Percentiles rank a stretch among this genome's conserved stretches.
Evolutionary conservation across 2,888 invertebrate genomes (phyloP).

Genomic region (Dynastes hyllus): DNA sequence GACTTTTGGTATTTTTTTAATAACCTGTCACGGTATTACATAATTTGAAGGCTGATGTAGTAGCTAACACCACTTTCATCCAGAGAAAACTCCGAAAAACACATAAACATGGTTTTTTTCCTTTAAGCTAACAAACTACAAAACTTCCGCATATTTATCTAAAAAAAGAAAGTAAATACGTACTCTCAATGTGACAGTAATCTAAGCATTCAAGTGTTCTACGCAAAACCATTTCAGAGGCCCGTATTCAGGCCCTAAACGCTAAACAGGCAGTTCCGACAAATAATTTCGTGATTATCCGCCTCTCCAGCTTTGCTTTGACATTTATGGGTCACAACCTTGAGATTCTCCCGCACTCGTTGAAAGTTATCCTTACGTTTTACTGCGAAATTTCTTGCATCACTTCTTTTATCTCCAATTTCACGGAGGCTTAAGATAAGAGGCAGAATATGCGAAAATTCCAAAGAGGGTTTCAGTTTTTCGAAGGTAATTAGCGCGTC

Average conservation of each 20-base stretch:
- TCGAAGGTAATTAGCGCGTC: conserved; percentile 9
- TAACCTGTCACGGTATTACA: too few species aligned
- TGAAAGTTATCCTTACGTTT: conserved; percentile 26
- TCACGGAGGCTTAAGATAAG: conserved; percentile 26
- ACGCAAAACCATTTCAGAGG: not conserved
- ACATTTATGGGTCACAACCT: conserved; percentile 33
- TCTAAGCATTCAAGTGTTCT: not conserved
- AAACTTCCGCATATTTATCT: too few species aligned
- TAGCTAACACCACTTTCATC: too few species aligned
- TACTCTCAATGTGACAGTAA: not conserved
- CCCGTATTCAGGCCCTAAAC: conserved; percentile 1
- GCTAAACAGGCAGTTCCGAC: conserved; percentile 16
- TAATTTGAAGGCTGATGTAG: too few species aligned
- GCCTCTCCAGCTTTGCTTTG: conserved; percentile 4
- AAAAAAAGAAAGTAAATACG: too few species aligned
- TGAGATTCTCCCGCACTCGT: conserved; percentile 23
- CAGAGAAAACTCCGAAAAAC: too few species aligned
- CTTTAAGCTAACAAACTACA: too few species aligned
- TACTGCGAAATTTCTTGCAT: conserved; percentile 29
- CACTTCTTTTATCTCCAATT: conserved; percentile 39
- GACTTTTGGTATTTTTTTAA: too few species aligned
- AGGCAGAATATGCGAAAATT: not conserved
- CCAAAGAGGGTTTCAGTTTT: not conserved
- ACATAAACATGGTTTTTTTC: too few species aligned
- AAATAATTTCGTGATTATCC: conserved; percentile 33